Evolutionary conservation across 53 echinoderm and acorn worm species (phyloP).

Genomic region (Luidia sarsii): DNA sequence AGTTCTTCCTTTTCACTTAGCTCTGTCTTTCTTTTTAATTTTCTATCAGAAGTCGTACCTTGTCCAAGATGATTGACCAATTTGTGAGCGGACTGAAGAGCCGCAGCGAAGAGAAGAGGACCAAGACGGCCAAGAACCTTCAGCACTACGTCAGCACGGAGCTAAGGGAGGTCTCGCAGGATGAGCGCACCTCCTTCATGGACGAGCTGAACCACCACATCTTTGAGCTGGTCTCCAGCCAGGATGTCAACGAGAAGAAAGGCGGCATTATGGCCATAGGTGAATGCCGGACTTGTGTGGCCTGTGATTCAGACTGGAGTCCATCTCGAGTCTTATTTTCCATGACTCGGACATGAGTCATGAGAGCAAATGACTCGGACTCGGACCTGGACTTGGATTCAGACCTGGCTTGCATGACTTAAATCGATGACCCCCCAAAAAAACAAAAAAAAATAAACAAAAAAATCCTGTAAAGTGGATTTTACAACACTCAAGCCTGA

Average conservation of each 20-base stretch:
- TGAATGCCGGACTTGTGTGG: conserved; percentile 39
- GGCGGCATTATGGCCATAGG: conserved; percentile 96
- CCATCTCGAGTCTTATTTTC: no score
- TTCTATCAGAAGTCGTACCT: no score
- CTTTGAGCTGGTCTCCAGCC: conserved; percentile 92
- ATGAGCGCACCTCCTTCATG: conserved; percentile 95
- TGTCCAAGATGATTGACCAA: conserved; percentile 66
- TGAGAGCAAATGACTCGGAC: no score
- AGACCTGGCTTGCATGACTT: no score
- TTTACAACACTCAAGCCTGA: no score
- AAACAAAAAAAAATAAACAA: no score
- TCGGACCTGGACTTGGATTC: no score
- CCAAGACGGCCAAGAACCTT: conserved; percentile 82
- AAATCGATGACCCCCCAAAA: no score
- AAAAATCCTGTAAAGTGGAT: no score
- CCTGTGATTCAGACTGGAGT: no score
- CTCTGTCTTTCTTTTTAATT: not conserved
- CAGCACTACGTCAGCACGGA: conserved; percentile 99
- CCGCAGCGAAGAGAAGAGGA: conserved; percentile 89
- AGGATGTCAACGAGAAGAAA: conserved; percentile 96
- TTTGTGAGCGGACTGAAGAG: conserved; percentile 91
- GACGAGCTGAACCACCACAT: conserved; percentile 92
- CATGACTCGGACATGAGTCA: no score
- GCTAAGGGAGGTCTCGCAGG: conserved; percentile 92
- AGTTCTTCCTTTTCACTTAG: not conserved